Evolutionary conservation across 2,888 invertebrate genomes (phyloP), one percentile per base, ranked within the genome.

Genomic region (Heliconius hortense): DNA sequence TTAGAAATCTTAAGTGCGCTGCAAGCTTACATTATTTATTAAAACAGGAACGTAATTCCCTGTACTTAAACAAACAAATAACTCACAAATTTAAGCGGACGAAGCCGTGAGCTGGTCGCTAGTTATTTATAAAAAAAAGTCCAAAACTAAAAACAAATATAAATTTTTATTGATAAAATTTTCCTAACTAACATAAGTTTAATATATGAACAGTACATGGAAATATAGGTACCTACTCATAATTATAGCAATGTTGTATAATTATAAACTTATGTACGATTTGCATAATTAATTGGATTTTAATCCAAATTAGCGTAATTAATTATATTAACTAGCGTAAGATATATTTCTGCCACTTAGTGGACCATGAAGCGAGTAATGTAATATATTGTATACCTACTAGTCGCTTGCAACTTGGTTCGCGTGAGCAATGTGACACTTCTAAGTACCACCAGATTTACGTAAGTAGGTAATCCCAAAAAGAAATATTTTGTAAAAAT

Each of bases 291-390:
- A 43, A 66, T 66, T 66, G 24, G 39, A 43, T 13, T 43, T 66
- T 24, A 24, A 66, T 24, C 39, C 7, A 43, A 43, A 66, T 66
- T 66, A 43, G 66, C 66, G 39, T 43, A 66, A 66, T 66, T 66
- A 66, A 66, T 66, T 43, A 66, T 66, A 66, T 43, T 43, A 66
- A 66, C 26, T 4, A 43, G 66, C 66, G 26, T 39, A 66, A 66
- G 66, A 66, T 5, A 24, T 26, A 43, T 15, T 43, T 18, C 24
- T 15, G 24, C 24, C 15, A 7, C 13, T 66, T 35, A 66, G 24
- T 43, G 8, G 18, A 66, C 39, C n/a, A 66, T 39, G 7, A 18
- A 39, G 39, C 8, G 39, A 24, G 60, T 24, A 60, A 24, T 39
- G 21, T 53, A 53, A 53, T 21, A 53, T 39, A 39, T 66, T 39